Conservation (phyloP, 2,113 vertebrate species). For the Chaetorhynchus papuensis region DNA sequence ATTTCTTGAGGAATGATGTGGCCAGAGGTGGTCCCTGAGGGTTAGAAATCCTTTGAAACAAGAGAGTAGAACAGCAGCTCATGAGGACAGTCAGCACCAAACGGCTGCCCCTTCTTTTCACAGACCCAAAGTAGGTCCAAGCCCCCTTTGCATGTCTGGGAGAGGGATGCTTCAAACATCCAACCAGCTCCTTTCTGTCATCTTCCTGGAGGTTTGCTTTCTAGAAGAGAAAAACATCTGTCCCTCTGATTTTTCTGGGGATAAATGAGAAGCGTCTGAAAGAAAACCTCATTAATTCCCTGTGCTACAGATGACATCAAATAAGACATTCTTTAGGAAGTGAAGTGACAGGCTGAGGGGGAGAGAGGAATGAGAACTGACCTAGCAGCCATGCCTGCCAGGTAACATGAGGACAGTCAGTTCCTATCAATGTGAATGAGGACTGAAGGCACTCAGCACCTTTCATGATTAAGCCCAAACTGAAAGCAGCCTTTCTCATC, state of each 20-base stretch:
- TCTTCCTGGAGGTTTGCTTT: not conserved
- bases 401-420: slow-evolving; percentile 9
- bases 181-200: not conserved
- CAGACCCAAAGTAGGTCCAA: not conserved
- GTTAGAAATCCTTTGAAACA: not conserved
- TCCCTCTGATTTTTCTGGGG: not conserved
- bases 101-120: not conserved
- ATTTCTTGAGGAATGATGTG: not conserved
- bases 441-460: not conserved
- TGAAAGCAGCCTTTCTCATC: slow-evolving; percentile 10
- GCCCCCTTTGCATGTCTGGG: not conserved
- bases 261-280: not conserved
- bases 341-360: not conserved
- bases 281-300: slow-evolving; percentile 17
- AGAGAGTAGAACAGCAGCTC: not conserved
- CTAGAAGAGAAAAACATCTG: not conserved
- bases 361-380: not conserved
- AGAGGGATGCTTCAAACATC: not conserved
- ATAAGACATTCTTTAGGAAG: not conserved
- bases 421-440: not conserved
- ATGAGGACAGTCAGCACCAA: not conserved
- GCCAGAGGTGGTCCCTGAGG: not conserved
- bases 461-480: slow-evolving; percentile 1
- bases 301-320: not conserved
- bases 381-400: not conserved